Percentiles rank a stretch among this genome's conserved stretches.
Conservation (phyloP, 1,140 invertebrate species). For the Pinna nobilis region DNA sequence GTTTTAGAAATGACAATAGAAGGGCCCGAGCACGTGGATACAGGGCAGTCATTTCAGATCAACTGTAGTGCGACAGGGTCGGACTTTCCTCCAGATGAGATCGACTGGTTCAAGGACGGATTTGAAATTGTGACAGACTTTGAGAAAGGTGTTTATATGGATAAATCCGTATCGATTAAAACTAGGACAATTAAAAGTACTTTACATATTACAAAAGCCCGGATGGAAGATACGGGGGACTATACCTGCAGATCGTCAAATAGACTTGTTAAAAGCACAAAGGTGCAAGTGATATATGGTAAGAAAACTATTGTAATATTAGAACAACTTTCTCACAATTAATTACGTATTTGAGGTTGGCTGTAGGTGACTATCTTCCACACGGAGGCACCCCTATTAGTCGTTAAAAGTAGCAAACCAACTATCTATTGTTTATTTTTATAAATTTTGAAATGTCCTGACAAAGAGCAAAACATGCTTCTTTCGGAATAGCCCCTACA, state of each 20-base stretch:
- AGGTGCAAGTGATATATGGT: constrained; percentile 62
- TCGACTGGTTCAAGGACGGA: constrained; percentile 70
- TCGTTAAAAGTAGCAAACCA: too few relatives aligned
- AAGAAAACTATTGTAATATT: too few relatives aligned
- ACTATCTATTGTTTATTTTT: too few relatives aligned
- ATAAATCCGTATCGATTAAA: constrained; percentile 49
- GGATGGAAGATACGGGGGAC: constrained; percentile 56
- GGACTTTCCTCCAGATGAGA: constrained; percentile 59
- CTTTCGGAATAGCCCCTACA: too few relatives aligned
- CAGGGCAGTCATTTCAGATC: constrained; percentile 51
- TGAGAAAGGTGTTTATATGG: constrained; percentile 45
- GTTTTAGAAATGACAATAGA: constrained; percentile 57
- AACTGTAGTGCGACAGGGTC: constrained; percentile 63
- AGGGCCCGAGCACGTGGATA: constrained; percentile 58
- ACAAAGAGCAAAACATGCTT: too few relatives aligned
- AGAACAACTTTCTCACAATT: too few relatives aligned
- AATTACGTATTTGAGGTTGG: too few relatives aligned
- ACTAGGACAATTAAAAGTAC: constrained; percentile 59
- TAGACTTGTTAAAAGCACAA: constrained; percentile 52
- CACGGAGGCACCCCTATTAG: too few relatives aligned
- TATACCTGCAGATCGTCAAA: constrained; percentile 62
- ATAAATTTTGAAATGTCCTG: too few relatives aligned
- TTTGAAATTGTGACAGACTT: constrained; percentile 49
- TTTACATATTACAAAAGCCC: constrained; percentile 53
- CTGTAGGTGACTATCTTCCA: too few relatives aligned